These are phyloP conservation scores for Australoheros scitulus DNA, from an alignment of 2,113 vertebrate genomes.

Conservation along the genomic window DNA sequence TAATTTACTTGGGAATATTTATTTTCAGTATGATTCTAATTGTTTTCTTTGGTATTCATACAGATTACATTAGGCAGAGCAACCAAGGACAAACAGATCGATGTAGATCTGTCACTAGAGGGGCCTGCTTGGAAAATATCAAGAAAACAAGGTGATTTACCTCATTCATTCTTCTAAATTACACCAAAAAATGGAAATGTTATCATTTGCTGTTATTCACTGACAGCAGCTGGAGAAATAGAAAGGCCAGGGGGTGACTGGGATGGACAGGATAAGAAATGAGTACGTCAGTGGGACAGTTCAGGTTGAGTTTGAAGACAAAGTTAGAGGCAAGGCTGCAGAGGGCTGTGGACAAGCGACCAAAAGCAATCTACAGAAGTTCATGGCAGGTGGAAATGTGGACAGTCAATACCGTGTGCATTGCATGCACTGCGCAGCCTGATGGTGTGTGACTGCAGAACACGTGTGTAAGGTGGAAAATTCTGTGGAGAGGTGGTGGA, in stretches of 20 bases:
- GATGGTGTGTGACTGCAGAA: no score
- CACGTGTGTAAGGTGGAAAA: no score
- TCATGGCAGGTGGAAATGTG: no score
- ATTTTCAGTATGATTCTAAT: neutral
- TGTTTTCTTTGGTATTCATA: neutral
- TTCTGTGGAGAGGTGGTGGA: no score
- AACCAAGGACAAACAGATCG: slow-evolving; percentile 96
- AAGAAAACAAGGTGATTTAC: slow-evolving; percentile 88
- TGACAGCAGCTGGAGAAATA: neutral
- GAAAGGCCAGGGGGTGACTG: no score
- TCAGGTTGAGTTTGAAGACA: no score
- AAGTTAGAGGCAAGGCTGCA: neutral
- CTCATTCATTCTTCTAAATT: neutral
- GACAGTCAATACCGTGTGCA: no score
- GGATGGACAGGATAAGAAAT: no score
- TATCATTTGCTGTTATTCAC: neutral
- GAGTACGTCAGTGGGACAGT: no score
- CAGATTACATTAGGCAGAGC: slow-evolving; percentile 94
- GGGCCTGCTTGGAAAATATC: slow-evolving; percentile 98
- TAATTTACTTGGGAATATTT: neutral
- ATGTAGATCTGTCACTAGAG: slow-evolving; percentile 92
- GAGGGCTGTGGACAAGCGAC: no score
- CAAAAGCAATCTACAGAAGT: no score
- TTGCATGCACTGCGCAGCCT: no score
- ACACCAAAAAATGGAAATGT: neutral